Evolutionary conservation across 2,797 vertebrate species (phyloP).

Genomic region (Sus cebifrons): DNA sequence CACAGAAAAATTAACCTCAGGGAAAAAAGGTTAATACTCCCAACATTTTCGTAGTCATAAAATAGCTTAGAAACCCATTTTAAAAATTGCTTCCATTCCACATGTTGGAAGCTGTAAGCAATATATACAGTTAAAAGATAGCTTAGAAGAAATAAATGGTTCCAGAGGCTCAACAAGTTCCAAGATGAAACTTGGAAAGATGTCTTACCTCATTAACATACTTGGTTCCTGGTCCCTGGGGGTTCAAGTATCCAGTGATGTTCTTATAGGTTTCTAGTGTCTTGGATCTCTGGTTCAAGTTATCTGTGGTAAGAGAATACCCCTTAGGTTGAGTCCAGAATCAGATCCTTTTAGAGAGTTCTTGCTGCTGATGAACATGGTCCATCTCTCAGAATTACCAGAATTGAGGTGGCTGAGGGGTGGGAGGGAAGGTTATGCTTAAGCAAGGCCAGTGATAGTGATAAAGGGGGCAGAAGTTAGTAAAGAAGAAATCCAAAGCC

Average conservation of each 20-base stretch:
- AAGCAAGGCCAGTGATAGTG: neutral
- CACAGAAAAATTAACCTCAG: neutral
- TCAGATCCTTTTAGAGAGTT: neutral
- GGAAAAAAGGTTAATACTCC: neutral
- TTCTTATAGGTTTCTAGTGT: slow-evolving; percentile 89
- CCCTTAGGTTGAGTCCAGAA: neutral
- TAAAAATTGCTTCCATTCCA: neutral
- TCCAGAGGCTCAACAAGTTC: neutral
- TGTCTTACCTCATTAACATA: slow-evolving; percentile 94
- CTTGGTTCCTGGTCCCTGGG: slow-evolving; percentile 94
- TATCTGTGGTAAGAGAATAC: slow-evolving; percentile 86
- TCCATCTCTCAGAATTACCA: neutral
- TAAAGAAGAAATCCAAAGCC: slow-evolving; percentile 17
- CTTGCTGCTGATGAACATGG: neutral
- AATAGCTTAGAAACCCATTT: slow-evolving; percentile 17
- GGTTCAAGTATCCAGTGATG: slow-evolving; percentile 91
- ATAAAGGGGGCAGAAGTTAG: neutral
- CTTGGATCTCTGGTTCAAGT: slow-evolving; percentile 90
- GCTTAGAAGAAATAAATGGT: slow-evolving; percentile 4
- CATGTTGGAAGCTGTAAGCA: neutral
- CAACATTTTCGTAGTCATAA: neutral
- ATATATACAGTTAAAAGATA: neutral
- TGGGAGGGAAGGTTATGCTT: neutral
- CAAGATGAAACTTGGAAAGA: neutral
- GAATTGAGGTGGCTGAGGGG: neutral